phyloP scores from a whole-genome alignment of 2,888 invertebrate species.

The Eurois occulta region DNA sequence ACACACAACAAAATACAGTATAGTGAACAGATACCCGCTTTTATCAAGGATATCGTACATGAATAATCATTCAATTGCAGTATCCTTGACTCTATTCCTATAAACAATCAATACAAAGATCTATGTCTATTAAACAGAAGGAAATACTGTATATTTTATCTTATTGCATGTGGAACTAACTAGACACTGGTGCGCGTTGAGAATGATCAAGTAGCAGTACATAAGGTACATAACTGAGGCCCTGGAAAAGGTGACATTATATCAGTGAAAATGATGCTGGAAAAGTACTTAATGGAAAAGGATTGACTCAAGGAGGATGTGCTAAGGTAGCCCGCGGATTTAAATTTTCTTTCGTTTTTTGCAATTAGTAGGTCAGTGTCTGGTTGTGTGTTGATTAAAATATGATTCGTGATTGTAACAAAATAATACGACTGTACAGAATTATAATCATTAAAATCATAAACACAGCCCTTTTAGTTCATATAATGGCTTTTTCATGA shows the following conservation, averaged over 20 bases:
- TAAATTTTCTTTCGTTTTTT: neutral
- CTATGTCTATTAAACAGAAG: constrained; percentile 15
- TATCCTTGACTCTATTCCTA: constrained; percentile 51
- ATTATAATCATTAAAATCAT: no score
- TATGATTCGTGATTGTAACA: no score
- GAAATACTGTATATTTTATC: constrained; percentile 27
- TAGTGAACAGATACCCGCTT: constrained; percentile 6
- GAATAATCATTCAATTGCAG: constrained; percentile 28
- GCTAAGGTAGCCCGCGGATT: neutral
- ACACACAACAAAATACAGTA: constrained; percentile 52
- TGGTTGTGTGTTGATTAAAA: no score
- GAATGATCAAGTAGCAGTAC: constrained; percentile 26
- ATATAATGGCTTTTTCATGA: neutral
- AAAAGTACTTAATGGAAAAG: neutral
- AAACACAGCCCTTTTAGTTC: no score
- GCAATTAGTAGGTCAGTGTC: neutral
- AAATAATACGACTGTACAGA: no score
- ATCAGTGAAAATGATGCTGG: neutral
- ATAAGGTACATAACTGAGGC: neutral
- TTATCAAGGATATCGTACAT: constrained; percentile 39
- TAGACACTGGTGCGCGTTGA: constrained; percentile 11
- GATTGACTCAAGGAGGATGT: neutral
- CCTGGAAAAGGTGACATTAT: neutral
- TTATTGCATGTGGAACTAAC: constrained; percentile 20
- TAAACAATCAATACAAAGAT: constrained; percentile 35